Conservation (phyloP, 2,113 vertebrate genomes). For the Tupaia chinensis region DNA sequence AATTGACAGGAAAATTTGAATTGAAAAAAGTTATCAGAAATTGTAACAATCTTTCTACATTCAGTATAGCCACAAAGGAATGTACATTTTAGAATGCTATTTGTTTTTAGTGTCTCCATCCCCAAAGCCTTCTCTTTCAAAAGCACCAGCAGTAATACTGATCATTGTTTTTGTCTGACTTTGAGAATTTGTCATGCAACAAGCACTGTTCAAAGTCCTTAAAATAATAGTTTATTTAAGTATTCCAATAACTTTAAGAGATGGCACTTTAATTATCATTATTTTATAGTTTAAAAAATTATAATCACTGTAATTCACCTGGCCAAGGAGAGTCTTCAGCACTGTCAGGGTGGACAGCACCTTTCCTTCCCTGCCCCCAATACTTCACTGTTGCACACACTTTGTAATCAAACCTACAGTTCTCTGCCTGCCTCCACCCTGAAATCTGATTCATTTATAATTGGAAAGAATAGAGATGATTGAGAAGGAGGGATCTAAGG, state of each 20-base stretch:
- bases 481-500: background rate
- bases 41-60: background rate
- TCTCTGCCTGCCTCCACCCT: background rate
- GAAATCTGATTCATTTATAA: background rate
- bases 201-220: background rate
- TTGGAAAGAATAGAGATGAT: background rate
- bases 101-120: background rate
- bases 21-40: background rate
- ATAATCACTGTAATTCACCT: background rate
- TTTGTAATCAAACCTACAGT: background rate
- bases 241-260: background rate
- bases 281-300: background rate
- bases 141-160: background rate
- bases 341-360: background rate
- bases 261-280: background rate
- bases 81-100: background rate
- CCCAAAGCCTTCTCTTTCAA: background rate
- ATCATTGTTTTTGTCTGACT: background rate
- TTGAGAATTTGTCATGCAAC: background rate
- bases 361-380: rapidly evolving
- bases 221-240: background rate
- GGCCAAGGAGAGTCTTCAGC: background rate
- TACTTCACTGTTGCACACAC: no score
- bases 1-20: background rate
- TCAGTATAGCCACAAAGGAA: background rate